These are phyloP conservation scores for Lobophora halterata DNA, from an alignment of 2,888 invertebrate genomes.

Conservation along the genomic window DNA sequence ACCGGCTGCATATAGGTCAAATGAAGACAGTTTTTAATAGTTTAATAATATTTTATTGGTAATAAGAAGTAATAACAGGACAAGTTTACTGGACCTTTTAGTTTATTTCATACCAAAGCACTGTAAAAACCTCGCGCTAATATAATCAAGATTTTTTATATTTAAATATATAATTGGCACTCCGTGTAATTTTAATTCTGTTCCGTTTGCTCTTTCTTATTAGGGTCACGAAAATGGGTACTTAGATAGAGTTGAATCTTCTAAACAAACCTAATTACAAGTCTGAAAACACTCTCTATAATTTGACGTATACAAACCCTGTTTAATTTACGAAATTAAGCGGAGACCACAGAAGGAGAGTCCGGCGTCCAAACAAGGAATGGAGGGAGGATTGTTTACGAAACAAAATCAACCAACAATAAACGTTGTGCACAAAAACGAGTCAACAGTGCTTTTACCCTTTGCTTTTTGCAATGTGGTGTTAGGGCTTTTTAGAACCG, in stretches of 20 bases:
- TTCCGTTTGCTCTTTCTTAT: background rate
- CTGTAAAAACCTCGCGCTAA: slow-evolving; percentile 3
- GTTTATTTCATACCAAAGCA: slow-evolving; percentile 2
- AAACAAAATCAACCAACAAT: slow-evolving; percentile 36
- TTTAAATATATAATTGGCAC: slow-evolving; percentile 8
- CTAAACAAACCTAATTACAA: no score
- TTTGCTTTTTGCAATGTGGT: slow-evolving; percentile 32
- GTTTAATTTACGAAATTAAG: slow-evolving; percentile 28
- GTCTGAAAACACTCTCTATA: slow-evolving; percentile 2
- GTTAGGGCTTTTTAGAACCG: slow-evolving; percentile 4
- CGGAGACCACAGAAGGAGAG: slow-evolving; percentile 15
- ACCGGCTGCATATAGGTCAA: slow-evolving; percentile 7
- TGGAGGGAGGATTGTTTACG: slow-evolving; percentile 37
- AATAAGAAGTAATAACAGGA: no score
- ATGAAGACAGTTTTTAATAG: slow-evolving; percentile 8
- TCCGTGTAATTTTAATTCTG: slow-evolving; percentile 1
- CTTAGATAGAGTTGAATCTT: no score
- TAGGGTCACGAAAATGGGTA: no score
- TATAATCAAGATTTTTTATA: background rate
- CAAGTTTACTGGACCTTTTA: background rate
- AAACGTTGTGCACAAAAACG: slow-evolving; percentile 40
- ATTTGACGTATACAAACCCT: slow-evolving; percentile 3
- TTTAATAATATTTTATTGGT: no score
- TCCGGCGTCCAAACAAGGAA: slow-evolving; percentile 24
- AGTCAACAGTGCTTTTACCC: slow-evolving; percentile 32